These are phyloP conservation scores for Drosophila cognata DNA, from an alignment of 2,888 invertebrate species.

Conservation along the genomic window DNA sequence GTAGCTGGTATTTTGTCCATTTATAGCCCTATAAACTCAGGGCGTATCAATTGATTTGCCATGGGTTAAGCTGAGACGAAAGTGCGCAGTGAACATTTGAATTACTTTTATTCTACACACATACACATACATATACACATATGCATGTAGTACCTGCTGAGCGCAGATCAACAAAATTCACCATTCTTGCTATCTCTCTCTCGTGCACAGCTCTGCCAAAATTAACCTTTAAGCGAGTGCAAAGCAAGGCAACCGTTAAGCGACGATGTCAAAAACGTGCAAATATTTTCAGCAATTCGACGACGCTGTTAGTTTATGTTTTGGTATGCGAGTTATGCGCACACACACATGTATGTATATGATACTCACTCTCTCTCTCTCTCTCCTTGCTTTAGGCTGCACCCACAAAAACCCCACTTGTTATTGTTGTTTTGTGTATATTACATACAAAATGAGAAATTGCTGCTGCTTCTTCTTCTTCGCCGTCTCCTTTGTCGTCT, in stretches of 20 bases:
- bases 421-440: slow-evolving; percentile 32
- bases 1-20: slow-evolving; percentile 2
- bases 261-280: slow-evolving; percentile 68
- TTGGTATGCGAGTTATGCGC: slow-evolving; percentile 65
- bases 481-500: slow-evolving; percentile 31
- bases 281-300: slow-evolving; percentile 68
- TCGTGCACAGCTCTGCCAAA: background rate
- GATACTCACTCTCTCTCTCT: slow-evolving; percentile 16
- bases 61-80: slow-evolving; percentile 22
- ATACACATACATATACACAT: background rate
- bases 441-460: slow-evolving; percentile 66
- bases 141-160: slow-evolving; percentile 6
- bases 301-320: slow-evolving; percentile 48
- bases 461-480: slow-evolving; percentile 33
- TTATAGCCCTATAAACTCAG: slow-evolving; percentile 3
- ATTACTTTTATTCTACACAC: slow-evolving; percentile 33
- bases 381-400: slow-evolving; percentile 23
- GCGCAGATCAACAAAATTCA: slow-evolving; percentile 7
- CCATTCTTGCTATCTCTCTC: slow-evolving; percentile 13
- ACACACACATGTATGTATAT: slow-evolving; percentile 1
- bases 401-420: slow-evolving; percentile 31
- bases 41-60: slow-evolving; percentile 43
- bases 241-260: slow-evolving; percentile 37
- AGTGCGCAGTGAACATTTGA: slow-evolving; percentile 5
- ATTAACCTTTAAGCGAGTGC: slow-evolving; percentile 53